Evolutionary conservation across 2,113 vertebrate species (phyloP).

Genomic region (Lepus timidus): DNA sequence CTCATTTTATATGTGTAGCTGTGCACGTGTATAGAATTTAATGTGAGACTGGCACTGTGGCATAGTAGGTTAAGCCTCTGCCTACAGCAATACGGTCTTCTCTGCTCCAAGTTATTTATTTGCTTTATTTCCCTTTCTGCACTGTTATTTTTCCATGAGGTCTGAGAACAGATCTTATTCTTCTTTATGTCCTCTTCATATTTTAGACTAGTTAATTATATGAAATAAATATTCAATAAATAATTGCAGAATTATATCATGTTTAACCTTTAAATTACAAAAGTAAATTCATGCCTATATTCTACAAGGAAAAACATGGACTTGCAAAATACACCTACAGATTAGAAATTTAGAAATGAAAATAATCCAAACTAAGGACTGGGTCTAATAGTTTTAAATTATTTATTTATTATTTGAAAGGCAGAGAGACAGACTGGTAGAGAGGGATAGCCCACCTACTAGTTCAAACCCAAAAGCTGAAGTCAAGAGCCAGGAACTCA

Average conservation of each 20-base stretch:
- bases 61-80: too few species aligned
- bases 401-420: too few species aligned
- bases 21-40: neutral
- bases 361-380: neutral
- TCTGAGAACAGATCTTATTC: neutral
- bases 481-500: too few species aligned
- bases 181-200: neutral
- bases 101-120: neutral
- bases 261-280: neutral
- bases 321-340: neutral
- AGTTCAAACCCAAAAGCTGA: too few species aligned
- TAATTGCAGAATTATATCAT: neutral
- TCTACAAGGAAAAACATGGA: constrained; percentile 1
- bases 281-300: neutral
- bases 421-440: too few species aligned
- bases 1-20: neutral
- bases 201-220: neutral
- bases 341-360: constrained; percentile 13
- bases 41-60: neutral
- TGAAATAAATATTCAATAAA: constrained; percentile 21
- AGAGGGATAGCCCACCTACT: too few species aligned
- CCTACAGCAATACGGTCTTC: neutral
- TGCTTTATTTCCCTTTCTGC: neutral
- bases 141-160: neutral
- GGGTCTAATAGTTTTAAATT: too few species aligned